phyloP scores from a whole-genome alignment of 2,888 invertebrate species.

The Lacanobia wlatinum region DNA sequence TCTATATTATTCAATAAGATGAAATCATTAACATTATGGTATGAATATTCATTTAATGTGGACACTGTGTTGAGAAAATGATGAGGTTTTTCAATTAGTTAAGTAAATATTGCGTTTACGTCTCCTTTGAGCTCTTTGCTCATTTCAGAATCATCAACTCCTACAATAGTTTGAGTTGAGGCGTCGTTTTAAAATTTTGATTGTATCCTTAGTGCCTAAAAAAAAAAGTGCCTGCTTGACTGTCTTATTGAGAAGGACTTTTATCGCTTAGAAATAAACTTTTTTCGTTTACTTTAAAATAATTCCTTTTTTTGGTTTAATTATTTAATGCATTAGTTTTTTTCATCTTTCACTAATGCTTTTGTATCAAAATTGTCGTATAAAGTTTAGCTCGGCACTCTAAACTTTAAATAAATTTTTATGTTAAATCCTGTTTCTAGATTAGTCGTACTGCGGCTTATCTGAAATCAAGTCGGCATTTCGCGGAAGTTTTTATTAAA shows the following conservation, averaged over 20 bases:
- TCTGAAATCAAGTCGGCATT: slow-evolving; percentile 59
- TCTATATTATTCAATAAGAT: slow-evolving; percentile 81
- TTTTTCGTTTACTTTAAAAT: neutral
- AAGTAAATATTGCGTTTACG: slow-evolving; percentile 24
- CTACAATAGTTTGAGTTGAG: neutral
- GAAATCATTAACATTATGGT: slow-evolving; percentile 67
- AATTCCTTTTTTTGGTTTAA: neutral
- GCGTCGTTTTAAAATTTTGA: neutral
- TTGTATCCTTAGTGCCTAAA: neutral
- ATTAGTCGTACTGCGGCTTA: slow-evolving; percentile 51
- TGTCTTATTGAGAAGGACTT: neutral
- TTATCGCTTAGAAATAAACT: neutral
- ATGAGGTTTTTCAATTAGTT: slow-evolving; percentile 41
- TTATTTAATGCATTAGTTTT: neutral
- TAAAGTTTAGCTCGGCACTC: neutral
- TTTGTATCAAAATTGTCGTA: neutral
- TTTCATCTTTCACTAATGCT: neutral
- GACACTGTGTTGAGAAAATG: slow-evolving; percentile 14
- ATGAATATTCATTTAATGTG: slow-evolving; percentile 61
- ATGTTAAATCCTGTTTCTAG: slow-evolving; percentile 54
- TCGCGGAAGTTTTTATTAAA: slow-evolving; percentile 55
- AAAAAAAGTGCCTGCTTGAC: too few species aligned
- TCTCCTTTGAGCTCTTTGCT: neutral
- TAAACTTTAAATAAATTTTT: slow-evolving; percentile 9
- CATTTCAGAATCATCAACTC: neutral